Conservation (phyloP, 2,797 vertebrate species). For the Novumbra hubbsi region DNA sequence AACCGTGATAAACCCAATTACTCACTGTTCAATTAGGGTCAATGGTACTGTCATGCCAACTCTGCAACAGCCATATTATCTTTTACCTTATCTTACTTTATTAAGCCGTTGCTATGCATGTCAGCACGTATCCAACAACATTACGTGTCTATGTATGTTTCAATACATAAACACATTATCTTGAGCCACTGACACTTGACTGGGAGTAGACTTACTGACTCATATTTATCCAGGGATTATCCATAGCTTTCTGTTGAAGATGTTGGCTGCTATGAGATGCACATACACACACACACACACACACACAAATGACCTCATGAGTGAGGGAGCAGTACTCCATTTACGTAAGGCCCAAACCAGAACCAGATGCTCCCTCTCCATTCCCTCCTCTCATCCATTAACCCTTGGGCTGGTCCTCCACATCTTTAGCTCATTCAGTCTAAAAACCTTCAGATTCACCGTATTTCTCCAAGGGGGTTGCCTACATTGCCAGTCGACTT, state of each 20-base stretch:
- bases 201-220: constrained; percentile 7
- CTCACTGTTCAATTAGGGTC: not conserved
- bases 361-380: constrained; percentile 64
- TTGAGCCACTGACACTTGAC: not conserved
- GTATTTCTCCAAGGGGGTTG: constrained; percentile 5
- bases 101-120: constrained; percentile 40
- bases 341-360: constrained; percentile 62
- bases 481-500: too few species aligned
- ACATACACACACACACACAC: constrained; percentile 12
- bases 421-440: constrained; percentile 11
- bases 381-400: constrained; percentile 25
- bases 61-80: constrained; percentile 1
- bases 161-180: not conserved
- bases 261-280: not conserved
- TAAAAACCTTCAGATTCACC: constrained; percentile 26
- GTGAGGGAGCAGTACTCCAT: constrained; percentile 43
- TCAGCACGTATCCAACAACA: not conserved
- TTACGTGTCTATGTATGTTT: too few species aligned
- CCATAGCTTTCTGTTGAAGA: not conserved
- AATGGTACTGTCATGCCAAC: not conserved
- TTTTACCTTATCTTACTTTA: constrained; percentile 29
- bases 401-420: constrained; percentile 17
- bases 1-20: not conserved
- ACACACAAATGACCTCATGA: constrained; percentile 55
- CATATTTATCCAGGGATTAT: not conserved